Evolutionary conservation across 1,140 invertebrate genomes (phyloP).

Genomic region (Parasteatoda tepidariorum): DNA sequence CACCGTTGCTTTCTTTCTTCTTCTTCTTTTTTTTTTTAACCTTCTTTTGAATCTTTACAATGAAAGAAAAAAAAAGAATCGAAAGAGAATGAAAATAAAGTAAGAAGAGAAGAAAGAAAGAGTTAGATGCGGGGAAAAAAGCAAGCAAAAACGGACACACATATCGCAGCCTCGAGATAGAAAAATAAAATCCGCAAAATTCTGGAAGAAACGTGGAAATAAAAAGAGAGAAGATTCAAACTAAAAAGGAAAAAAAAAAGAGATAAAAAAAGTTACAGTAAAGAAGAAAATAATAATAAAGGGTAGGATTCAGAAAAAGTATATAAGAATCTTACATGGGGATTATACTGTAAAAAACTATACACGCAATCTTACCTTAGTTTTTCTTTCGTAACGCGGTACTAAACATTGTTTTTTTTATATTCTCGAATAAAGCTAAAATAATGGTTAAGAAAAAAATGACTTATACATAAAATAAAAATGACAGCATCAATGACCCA

Average conservation of each 20-base stretch:
- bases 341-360: slow-evolving; percentile 24
- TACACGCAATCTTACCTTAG: slow-evolving; percentile 56
- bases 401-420: slow-evolving; percentile 54
- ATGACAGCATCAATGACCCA: slow-evolving; percentile 37
- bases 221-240: not conserved
- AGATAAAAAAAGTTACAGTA: slow-evolving; percentile 13
- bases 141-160: slow-evolving; percentile 46
- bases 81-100: slow-evolving; percentile 11
- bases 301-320: slow-evolving; percentile 26
- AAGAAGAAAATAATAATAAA: slow-evolving; percentile 55
- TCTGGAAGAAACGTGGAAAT: slow-evolving; percentile 11
- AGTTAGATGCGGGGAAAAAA: slow-evolving; percentile 56
- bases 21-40: not conserved
- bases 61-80: not conserved
- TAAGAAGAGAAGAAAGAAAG: not conserved
- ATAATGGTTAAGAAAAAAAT: slow-evolving; percentile 46
- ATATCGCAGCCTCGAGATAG: slow-evolving; percentile 5
- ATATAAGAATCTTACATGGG: slow-evolving; percentile 39
- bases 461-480: slow-evolving; percentile 40
- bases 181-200: not conserved
- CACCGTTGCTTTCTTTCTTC: not conserved
- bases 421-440: slow-evolving; percentile 41
- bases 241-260: not conserved
- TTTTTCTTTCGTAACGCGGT: slow-evolving; percentile 52
- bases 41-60: too few relatives aligned